These are phyloP conservation scores for Rousettus madagascariensis DNA, from an alignment of 2,797 vertebrate genomes.

Conservation along the genomic window DNA sequence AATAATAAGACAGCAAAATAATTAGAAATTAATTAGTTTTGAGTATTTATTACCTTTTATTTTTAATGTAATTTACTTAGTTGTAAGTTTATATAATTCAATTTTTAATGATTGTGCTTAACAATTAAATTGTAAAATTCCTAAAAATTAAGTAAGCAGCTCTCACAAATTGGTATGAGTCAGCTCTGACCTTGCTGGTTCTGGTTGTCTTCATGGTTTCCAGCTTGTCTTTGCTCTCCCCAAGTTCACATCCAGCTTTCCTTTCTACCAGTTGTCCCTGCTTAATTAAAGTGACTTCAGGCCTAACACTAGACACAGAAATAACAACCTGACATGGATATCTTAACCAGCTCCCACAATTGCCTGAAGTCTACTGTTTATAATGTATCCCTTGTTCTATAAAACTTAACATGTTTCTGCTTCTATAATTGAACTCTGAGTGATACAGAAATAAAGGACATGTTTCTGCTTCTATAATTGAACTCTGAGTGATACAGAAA, in stretches of 20 bases:
- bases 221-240: background rate
- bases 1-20: background rate
- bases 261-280: background rate
- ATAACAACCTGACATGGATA: background rate
- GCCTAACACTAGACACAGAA: background rate
- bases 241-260: background rate
- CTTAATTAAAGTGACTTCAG: background rate
- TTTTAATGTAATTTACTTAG: constrained; percentile 11
- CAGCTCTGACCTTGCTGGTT: background rate
- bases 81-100: background rate
- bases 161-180: background rate
- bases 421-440: background rate
- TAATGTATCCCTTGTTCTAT: background rate
- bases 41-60: background rate
- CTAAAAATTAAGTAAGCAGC: background rate
- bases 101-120: background rate
- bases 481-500: background rate
- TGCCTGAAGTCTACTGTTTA: background rate
- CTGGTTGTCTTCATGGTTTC: background rate
- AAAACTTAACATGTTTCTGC: background rate
- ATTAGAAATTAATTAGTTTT: background rate
- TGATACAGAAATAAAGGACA: background rate
- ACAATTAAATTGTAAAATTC: background rate
- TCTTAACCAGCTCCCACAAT: background rate
- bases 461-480: background rate